Base-by-base conservation (phyloP, 2,113 vertebrate species). In the Epinephelus lanceolatus region DNA sequence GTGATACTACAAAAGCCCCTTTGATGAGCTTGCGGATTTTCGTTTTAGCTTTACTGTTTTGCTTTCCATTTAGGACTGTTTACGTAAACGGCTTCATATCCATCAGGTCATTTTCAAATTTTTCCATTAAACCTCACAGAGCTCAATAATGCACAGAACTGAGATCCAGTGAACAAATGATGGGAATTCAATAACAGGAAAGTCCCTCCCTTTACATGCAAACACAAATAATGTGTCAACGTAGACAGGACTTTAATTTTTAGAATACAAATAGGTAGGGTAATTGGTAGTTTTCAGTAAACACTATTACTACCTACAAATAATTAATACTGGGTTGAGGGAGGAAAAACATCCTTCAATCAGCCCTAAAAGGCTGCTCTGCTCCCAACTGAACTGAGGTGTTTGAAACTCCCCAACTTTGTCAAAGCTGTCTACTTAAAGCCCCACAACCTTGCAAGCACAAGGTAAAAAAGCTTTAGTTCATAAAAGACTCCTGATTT, bases 1-100 rank as follows among this genome's bases (percentile, higher is more conserved):
- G n/a, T 27, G 21, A 57, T 21, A 56, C 53, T 21, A 53, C n/a
- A 61, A 52, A 49, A 66, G 53, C 19, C 9, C 6, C 25, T 65
- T 52, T 69, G 70, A 72, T 70, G 19, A 72, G 30, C 18, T 15
- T 21, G 47, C 53, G 47, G 6, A 78, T 76, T 75, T 67, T 15
- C 33, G 33, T 19, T 75, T 1, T 65, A 18, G 4, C 0, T 45
- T 62, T 6, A 3, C 11, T 3, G 12, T 57, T 63, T 18, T 4
- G 0, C 13, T 27, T 42, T 61, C 42, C 5, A 56, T 68, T 23
- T 21, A 23, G n/a, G 7, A 21, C 59, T 19, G 27, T 14, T 37
- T 1, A 53, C n/a, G 25, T 27, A 23, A 66, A 68, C 9, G 0
- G 30, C 25, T 30, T 66, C 17, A 40, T 55, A 15, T 61, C 53